Evolutionary conservation across 2,113 vertebrate species (phyloP).

Genomic region (Phainopepla nitens): DNA sequence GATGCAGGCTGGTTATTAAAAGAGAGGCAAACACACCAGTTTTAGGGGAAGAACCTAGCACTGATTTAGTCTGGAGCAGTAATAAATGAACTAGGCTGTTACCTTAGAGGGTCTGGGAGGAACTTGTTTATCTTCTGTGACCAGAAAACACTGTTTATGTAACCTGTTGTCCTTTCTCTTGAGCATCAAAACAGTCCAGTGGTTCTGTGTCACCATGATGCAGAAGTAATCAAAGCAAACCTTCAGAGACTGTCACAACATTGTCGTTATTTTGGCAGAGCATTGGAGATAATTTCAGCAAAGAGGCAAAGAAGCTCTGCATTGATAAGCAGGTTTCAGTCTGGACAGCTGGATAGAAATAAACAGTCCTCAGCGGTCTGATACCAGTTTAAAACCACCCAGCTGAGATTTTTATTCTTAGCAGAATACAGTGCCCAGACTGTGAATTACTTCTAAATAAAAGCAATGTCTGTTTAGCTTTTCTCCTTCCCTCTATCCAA

Average conservation of each 20-base stretch:
- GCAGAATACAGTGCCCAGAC: not conserved
- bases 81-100: not conserved
- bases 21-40: not conserved
- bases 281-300: constrained; percentile 8
- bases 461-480: not conserved
- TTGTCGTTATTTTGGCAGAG: constrained; percentile 12
- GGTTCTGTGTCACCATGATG: constrained; percentile 3
- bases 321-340: not conserved
- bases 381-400: not conserved
- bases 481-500: not conserved
- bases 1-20: not conserved
- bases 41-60: not conserved
- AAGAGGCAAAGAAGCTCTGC: not conserved
- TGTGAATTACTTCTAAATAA: not conserved
- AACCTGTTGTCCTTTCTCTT: constrained; percentile 38
- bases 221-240: constrained; percentile 44
- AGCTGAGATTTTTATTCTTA: not conserved
- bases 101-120: not conserved
- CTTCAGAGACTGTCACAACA: constrained; percentile 13
- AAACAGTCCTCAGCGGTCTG: not conserved
- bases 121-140: not conserved
- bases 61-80: not conserved
- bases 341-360: not conserved
- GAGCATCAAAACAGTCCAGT: not conserved
- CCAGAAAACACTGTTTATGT: constrained; percentile 35